Evolutionary conservation across 2,113 vertebrate species (phyloP), one percentile per base, ranked within the genome.

Genomic region (Malurus cyaneus): DNA sequence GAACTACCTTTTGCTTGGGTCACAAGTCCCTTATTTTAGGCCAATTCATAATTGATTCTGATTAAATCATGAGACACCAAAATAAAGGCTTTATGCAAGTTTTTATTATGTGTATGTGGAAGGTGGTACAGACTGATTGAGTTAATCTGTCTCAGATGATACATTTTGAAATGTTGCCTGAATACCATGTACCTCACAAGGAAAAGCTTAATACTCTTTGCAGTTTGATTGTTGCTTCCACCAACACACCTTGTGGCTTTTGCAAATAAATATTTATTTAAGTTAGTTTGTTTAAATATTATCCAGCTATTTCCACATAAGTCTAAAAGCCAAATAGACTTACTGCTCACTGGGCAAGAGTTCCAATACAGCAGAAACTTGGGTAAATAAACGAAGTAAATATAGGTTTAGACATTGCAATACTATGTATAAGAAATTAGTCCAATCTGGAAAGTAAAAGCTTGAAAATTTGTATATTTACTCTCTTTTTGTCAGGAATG

Each of bases 261-360:
- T 80, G 62, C 25, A 93, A 89, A 66, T 66, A 89, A 65, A 66
- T 32, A 69, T 49, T 8, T 42, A 53, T 88, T 80, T 72, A 49
- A 23, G 47, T 46, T 46, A 86, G 70, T 89, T 76, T 92, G 81
- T 72, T 97, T 96, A 97, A 97, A 97, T 87, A 94, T 96, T 98
- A 95, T 73, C 96, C 77, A 96, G n/a, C 39, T 79, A 74, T 97
- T 97, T 97, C 97, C 97, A 95, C 94, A 97, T 34, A 88, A 89
- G 76, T 81, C 34, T 81, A 42, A 94, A 97, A 94, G 93, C 6
- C 90, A 97, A 97, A 98, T n/a, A 96, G 67, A 95, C 44, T 62
- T 92, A 20, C 31, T 94, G 81, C 79, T 92, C 59, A 32, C 25
- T 39, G 52, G 76, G 86, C 76, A 96, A 96, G 93, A 92, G 86